phyloP scores from a whole-genome alignment of 2,888 invertebrate species.

The Scotopteryx bipunctaria region DNA sequence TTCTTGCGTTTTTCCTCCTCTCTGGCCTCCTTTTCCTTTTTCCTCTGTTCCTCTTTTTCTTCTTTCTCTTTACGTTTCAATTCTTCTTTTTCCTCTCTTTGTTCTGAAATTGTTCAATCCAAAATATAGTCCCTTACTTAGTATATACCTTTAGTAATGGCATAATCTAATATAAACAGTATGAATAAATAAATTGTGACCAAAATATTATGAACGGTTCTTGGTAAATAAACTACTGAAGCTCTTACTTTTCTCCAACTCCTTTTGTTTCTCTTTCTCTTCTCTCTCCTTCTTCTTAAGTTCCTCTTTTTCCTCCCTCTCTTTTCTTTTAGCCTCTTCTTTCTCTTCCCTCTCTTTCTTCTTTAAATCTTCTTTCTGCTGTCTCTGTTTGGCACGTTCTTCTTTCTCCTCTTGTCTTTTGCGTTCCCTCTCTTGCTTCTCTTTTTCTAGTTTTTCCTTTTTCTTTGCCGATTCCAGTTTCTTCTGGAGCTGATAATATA shows the following conservation, averaged over 20 bases:
- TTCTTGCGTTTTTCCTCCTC: slow-evolving; percentile 85
- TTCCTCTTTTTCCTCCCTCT: slow-evolving; percentile 81
- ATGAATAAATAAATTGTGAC: too few relatives aligned
- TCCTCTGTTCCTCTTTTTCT: slow-evolving; percentile 76
- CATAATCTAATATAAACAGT: too few relatives aligned
- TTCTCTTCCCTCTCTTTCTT: slow-evolving; percentile 71
- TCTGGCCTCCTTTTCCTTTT: slow-evolving; percentile 79
- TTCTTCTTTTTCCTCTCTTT: slow-evolving; percentile 72
- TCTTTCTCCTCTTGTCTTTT: slow-evolving; percentile 76
- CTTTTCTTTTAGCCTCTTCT: slow-evolving; percentile 71
- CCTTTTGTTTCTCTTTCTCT: slow-evolving; percentile 78
- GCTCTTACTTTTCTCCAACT: slow-evolving; percentile 83
- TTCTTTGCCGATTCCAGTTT: slow-evolving; percentile 83
- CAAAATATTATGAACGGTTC: too few relatives aligned
- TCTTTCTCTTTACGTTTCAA: slow-evolving; percentile 69
- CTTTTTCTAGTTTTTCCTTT: slow-evolving; percentile 79
- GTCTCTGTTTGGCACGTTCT: slow-evolving; percentile 70
- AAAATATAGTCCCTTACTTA: too few relatives aligned
- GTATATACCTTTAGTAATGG: too few relatives aligned
- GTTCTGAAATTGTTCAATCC: slow-evolving; percentile 55
- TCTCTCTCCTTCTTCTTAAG: slow-evolving; percentile 77
- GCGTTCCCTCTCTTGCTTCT: slow-evolving; percentile 72
- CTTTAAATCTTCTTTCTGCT: slow-evolving; percentile 71
- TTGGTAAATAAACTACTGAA: too few relatives aligned
- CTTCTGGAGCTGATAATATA: slow-evolving; percentile 75